phyloP scores from a whole-genome alignment of 2,113 vertebrate species.

The Cavia porcellus region DNA sequence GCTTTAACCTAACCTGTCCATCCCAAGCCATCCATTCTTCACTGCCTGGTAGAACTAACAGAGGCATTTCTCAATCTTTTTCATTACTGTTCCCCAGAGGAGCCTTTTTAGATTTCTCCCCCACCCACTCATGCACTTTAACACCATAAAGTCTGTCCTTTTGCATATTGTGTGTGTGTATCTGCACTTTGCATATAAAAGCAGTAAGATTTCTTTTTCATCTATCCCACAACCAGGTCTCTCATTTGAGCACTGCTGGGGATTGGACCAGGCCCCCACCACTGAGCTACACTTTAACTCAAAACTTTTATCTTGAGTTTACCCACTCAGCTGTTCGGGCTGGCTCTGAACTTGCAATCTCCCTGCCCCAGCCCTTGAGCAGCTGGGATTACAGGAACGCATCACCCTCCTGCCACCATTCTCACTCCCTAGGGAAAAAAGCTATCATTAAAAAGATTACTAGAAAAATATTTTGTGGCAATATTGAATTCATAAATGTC shows the following conservation, averaged over 20 bases:
- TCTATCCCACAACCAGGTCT: background rate
- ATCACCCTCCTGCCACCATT: background rate
- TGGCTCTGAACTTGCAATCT: background rate
- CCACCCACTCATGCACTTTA: background rate
- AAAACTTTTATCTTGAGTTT: background rate
- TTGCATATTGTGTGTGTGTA: background rate
- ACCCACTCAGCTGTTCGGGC: background rate
- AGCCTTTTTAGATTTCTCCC: background rate
- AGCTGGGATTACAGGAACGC: background rate
- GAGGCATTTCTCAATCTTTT: background rate
- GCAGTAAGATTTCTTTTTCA: background rate
- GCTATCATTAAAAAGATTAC: background rate
- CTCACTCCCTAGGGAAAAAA: background rate
- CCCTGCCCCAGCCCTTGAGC: background rate
- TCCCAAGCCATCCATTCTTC: background rate
- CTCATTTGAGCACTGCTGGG: background rate
- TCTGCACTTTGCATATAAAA: background rate
- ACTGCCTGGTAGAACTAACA: background rate
- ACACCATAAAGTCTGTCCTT: background rate
- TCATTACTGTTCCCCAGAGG: background rate
- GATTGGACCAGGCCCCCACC: background rate
- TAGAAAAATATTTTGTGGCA: conserved; percentile 16
- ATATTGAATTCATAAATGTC: conserved; percentile 18
- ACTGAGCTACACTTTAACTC: background rate
- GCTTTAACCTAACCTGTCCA: background rate